Percentiles rank a stretch among this genome's conserved stretches.
Conservation (phyloP, 2,797 vertebrate genomes). For the Echiichthys vipera region DNA sequence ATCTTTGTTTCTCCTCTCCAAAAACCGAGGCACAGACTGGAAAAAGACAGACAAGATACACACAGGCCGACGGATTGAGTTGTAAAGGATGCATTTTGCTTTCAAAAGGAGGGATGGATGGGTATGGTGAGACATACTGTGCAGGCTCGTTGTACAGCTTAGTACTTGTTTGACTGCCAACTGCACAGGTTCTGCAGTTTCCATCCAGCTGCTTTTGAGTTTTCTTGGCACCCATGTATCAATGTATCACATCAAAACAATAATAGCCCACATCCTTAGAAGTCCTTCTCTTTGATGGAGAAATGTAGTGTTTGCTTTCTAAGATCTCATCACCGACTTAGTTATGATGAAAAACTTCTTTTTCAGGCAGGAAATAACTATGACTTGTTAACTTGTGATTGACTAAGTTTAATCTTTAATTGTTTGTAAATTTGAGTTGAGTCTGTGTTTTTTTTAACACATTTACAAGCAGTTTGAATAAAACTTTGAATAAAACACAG, state of each 20-base stretch:
- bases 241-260: constrained; percentile 60
- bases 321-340: constrained; percentile 47
- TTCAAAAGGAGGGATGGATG: constrained; percentile 55
- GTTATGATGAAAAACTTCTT: no score
- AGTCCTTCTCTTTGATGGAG: constrained; percentile 44
- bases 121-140: constrained; percentile 49
- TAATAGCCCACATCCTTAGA: constrained; percentile 47
- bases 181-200: constrained; percentile 62
- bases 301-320: constrained; percentile 51
- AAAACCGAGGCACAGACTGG: constrained; percentile 46
- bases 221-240: constrained; percentile 61
- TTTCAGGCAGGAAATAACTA: no score
- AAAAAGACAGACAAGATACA: constrained; percentile 46
- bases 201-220: constrained; percentile 68
- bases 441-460: no score
- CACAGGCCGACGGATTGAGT: constrained; percentile 44
- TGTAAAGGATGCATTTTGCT: constrained; percentile 55
- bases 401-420: no score
- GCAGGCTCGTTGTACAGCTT: constrained; percentile 48
- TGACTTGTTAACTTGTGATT: no score
- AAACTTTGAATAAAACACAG: background rate
- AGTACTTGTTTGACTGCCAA: constrained; percentile 64
- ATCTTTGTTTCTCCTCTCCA: constrained; percentile 57
- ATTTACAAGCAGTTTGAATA: no score
- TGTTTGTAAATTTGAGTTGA: no score